These are phyloP conservation scores for Rapana venosa DNA, from an alignment of 2,888 invertebrate genomes.

Conservation along the genomic window DNA sequence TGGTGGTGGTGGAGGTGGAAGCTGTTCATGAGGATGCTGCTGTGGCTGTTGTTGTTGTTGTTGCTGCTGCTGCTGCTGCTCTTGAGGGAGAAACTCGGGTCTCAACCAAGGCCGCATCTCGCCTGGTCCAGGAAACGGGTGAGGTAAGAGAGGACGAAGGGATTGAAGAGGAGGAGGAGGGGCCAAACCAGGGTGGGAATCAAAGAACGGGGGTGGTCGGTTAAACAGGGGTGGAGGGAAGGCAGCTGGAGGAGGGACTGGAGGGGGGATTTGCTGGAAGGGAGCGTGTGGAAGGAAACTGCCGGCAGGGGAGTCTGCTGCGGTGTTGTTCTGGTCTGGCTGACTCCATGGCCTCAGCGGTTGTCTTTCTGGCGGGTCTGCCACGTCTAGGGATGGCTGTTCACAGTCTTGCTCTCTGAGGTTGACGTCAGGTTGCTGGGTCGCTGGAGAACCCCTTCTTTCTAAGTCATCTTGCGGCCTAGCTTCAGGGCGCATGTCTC, in stretches of 20 bases:
- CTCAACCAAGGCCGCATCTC: constrained; percentile 8
- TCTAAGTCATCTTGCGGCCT: background rate
- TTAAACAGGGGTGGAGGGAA: constrained; percentile 31
- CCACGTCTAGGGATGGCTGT: too few relatives aligned
- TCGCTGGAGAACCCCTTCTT: background rate
- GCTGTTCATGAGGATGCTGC: background rate
- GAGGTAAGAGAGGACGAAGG: background rate
- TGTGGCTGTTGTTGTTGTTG: too few relatives aligned
- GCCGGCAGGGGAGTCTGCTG: background rate
- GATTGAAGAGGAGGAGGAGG: background rate
- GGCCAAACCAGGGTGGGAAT: background rate
- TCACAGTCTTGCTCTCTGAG: background rate
- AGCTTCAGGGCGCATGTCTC: background rate
- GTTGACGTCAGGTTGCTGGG: background rate
- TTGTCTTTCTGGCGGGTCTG: background rate
- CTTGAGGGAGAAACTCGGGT: background rate
- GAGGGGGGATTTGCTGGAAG: constrained; percentile 20
- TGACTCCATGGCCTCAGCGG: background rate
- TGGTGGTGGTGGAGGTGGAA: background rate
- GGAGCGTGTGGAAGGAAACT: background rate
- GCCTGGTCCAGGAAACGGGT: background rate
- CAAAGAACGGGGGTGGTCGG: constrained; percentile 8
- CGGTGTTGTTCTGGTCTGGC: background rate
- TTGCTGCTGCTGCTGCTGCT: background rate
- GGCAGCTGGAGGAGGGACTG: background rate